These are phyloP conservation scores for Ochotona princeps DNA, from an alignment of 2,113 vertebrate genomes.

Conservation along the genomic window DNA sequence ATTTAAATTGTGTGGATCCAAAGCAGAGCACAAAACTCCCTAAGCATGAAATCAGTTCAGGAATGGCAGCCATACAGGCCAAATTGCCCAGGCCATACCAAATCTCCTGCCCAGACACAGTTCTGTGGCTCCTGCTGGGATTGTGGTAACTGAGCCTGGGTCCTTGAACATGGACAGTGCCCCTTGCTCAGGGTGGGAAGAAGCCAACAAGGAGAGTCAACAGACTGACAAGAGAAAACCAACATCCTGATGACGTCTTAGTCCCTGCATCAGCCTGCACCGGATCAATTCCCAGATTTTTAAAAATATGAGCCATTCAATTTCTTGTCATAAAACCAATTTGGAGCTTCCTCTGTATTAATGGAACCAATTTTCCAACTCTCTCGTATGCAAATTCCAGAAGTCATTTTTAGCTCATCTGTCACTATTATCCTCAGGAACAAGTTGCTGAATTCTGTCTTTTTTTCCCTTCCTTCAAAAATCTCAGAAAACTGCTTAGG, in stretches of 20 bases:
- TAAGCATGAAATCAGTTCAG: background rate
- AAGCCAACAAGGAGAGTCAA: background rate
- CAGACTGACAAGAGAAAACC: background rate
- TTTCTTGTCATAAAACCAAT: background rate
- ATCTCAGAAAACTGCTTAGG: background rate
- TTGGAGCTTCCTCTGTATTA: background rate
- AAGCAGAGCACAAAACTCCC: background rate
- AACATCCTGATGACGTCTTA: background rate
- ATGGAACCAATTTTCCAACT: background rate
- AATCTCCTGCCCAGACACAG: background rate
- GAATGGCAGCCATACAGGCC: background rate
- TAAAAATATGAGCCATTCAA: background rate
- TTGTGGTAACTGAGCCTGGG: background rate
- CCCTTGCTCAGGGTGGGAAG: background rate
- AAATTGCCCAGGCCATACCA: accelerated
- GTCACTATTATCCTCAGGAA: background rate
- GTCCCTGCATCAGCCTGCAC: background rate
- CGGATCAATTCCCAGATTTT: background rate
- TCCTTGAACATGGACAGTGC: too few relatives aligned
- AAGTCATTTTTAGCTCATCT: background rate
- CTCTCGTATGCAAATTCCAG: background rate
- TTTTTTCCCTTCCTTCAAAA: background rate
- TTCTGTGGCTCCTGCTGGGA: too few relatives aligned
- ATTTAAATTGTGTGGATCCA: background rate
- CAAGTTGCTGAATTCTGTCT: background rate